Percentiles rank a stretch among this genome's conserved stretches.
These are phyloP conservation scores for Siniperca scherzeri DNA, from an alignment of 2,797 vertebrate species.

Conservation along the genomic window DNA sequence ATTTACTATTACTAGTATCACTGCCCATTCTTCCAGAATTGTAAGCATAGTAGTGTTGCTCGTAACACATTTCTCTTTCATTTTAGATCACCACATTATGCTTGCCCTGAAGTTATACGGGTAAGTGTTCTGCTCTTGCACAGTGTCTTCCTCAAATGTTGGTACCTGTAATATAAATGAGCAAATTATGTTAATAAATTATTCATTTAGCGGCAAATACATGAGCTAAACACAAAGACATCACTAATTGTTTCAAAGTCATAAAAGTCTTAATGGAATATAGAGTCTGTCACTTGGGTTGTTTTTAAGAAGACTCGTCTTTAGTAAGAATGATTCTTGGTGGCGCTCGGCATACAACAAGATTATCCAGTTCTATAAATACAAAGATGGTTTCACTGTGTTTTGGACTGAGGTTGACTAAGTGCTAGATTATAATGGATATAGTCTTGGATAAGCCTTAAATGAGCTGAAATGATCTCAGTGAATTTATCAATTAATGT, in stretches of 20 bases:
- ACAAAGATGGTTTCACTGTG: conserved; percentile 24
- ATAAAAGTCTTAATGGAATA: conserved; percentile 2
- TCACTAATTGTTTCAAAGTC: conserved; percentile 15
- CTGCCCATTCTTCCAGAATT: neutral
- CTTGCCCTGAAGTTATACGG: conserved; percentile 98
- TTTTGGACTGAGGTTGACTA: conserved; percentile 23
- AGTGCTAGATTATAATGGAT: conserved; percentile 50
- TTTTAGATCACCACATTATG: conserved; percentile 97
- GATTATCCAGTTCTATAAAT: conserved; percentile 44
- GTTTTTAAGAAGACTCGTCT: conserved; percentile 22
- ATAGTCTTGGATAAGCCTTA: conserved; percentile 4
- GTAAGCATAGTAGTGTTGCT: neutral
- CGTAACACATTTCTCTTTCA: conserved; percentile 33
- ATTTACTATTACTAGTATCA: neutral
- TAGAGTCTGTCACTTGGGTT: conserved; percentile 23
- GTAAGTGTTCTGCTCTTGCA: conserved; percentile 82
- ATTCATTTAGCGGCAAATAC: conserved; percentile 19
- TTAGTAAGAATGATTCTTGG: conserved; percentile 19
- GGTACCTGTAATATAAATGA: conserved; percentile 29
- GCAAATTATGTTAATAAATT: conserved; percentile 12
- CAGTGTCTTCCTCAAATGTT: conserved; percentile 12
- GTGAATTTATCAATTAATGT: conserved; percentile 10
- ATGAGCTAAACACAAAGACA: conserved; percentile 10
- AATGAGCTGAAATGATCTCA: conserved; percentile 29
- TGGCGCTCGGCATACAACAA: conserved; percentile 12